Base-by-base conservation (phyloP, 2,888 invertebrate genomes). In the Lacanobia wlatinum region DNA sequence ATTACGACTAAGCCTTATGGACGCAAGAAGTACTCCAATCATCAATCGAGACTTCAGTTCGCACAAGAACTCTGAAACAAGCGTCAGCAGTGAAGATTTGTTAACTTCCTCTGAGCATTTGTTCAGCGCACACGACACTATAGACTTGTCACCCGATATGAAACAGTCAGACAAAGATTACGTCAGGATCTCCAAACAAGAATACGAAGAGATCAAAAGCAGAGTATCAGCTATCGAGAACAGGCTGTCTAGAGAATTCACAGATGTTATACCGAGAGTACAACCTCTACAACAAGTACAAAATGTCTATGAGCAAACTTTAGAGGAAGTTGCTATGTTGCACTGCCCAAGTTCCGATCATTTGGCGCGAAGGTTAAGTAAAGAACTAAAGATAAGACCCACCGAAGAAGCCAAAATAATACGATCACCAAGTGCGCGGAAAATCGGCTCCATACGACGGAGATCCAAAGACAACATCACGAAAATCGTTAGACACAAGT, bases 391-490 rank as follows among this genome's bases (percentile, higher is more conserved):
- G 90, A 98, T 98, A 70, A 94, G 98, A 72, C 97, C 97, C 59
- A 97, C 97, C 73, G 96, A 96, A 50, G 97, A 98, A 85, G 96
- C 97, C 65, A 97, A 97, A 87, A 96, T 98, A 10, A 97, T 98
- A 76, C 94, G 98, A 80, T 98, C 98, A 0, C 98, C 98, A 0
- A 98, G 98, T 90, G 98, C 98, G 2, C 96, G 98, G 65, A 98
- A 98, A 96, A 98, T 98, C 73, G 98, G 98, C 28, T 97, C 97
- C 12, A 96, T 98, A 83, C 94, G 98, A 87, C 96, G 98, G 61
- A 95, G 98, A 66, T 98, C 98, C 0, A 97, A 97, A 89, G 98
- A 98, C 84, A 95, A 96, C 79, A 91, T 93, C 59, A 95, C 94
- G 2, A 96, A 96, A 91, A 91, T 97, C 40, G 95, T 96, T 28